These are phyloP conservation scores for Palaemon carinicauda DNA, from an alignment of 1,140 invertebrate species.

Conservation along the genomic window DNA sequence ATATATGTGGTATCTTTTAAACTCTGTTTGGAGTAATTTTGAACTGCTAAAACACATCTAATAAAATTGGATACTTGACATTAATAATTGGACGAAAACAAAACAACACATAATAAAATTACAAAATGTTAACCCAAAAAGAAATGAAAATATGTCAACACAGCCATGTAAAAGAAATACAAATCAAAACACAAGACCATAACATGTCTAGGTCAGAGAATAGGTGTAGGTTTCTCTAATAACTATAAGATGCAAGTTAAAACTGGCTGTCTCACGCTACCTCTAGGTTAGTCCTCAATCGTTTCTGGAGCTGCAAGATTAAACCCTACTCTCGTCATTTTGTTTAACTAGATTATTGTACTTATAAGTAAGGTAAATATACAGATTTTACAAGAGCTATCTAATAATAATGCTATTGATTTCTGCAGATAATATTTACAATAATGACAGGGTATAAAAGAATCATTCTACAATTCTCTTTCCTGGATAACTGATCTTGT, in stretches of 20 bases:
- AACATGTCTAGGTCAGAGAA: not conserved
- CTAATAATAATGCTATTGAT: not conserved
- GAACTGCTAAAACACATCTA: no score
- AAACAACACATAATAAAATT: no score
- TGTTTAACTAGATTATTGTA: constrained; percentile 37
- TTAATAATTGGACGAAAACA: no score
- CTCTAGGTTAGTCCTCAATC: constrained; percentile 60
- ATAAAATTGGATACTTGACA: no score
- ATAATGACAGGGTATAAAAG: no score
- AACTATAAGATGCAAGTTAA: constrained; percentile 43
- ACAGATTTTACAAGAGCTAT: no score
- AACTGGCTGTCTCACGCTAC: constrained; percentile 57
- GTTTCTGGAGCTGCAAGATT: constrained; percentile 60
- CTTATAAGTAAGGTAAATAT: not conserved
- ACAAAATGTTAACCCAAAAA: not conserved
- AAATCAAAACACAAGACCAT: not conserved
- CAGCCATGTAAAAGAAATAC: not conserved
- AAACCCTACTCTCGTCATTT: constrained; percentile 59
- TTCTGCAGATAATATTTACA: not conserved
- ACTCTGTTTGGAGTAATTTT: no score
- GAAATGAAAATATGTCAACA: not conserved
- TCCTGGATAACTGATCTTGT: no score
- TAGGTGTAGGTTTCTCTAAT: constrained; percentile 23
- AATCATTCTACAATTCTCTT: no score
- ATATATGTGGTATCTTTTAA: no score